phyloP scores from a whole-genome alignment of 2,888 invertebrate species.

The Leucozona laternaria region DNA sequence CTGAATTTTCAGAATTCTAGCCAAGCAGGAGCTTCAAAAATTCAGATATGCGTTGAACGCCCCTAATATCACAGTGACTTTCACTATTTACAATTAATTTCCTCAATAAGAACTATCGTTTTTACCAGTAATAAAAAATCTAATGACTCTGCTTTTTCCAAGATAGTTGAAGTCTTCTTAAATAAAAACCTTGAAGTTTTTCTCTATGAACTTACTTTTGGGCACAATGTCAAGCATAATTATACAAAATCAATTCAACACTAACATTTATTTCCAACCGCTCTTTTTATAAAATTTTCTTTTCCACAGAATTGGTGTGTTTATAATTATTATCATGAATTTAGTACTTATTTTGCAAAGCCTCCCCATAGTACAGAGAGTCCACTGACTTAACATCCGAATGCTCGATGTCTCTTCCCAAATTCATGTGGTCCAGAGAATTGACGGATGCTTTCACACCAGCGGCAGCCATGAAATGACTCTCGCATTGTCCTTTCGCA shows the following conservation, averaged over 20 bases:
- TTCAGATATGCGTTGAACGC: too few relatives aligned
- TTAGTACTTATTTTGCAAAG: slow-evolving; percentile 70
- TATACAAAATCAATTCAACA: slow-evolving; percentile 60
- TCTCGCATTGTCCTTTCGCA: slow-evolving; percentile 76
- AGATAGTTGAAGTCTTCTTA: too few relatives aligned
- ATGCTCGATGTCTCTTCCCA: slow-evolving; percentile 59
- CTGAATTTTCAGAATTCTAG: too few relatives aligned
- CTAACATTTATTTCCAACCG: slow-evolving; percentile 73
- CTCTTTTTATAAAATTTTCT: slow-evolving; percentile 61
- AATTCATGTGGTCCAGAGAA: slow-evolving; percentile 52
- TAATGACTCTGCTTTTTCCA: too few relatives aligned
- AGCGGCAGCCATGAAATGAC: slow-evolving; percentile 70
- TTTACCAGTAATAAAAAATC: too few relatives aligned
- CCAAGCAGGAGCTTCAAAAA: too few relatives aligned
- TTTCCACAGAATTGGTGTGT: slow-evolving; percentile 27
- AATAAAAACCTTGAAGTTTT: too few relatives aligned
- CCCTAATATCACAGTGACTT: too few relatives aligned
- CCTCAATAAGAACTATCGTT: too few relatives aligned
- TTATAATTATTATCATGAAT: background rate
- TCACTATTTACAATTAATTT: too few relatives aligned
- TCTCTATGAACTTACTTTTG: background rate
- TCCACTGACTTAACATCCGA: slow-evolving; percentile 57
- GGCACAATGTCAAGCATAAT: background rate
- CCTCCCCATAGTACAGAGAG: slow-evolving; percentile 55
- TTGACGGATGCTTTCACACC: slow-evolving; percentile 56